A percentile compares a stretch with the other conserved stretches of the same genome.
These are phyloP conservation scores for Venustoraphidia nigricollis DNA, from an alignment of 2,888 invertebrate species.

Conservation along the genomic window DNA sequence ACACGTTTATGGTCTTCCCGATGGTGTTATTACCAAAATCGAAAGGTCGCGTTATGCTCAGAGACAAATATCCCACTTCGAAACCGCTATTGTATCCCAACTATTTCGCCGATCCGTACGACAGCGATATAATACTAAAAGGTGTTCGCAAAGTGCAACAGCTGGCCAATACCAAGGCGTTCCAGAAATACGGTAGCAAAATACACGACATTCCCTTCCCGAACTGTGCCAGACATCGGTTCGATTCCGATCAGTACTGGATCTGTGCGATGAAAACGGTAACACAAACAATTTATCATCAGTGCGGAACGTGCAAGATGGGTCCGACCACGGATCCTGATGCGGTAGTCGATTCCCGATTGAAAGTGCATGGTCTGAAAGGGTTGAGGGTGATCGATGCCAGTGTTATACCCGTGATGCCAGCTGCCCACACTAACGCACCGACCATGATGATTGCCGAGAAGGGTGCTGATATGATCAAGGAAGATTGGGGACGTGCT, in stretches of 20 bases:
- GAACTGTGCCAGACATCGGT: constrained; percentile 38
- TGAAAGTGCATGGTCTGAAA: constrained; percentile 48
- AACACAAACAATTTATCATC: constrained; percentile 55
- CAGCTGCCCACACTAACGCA: constrained; percentile 62
- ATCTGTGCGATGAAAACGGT: constrained; percentile 49
- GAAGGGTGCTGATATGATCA: constrained; percentile 57
- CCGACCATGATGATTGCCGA: constrained; percentile 71
- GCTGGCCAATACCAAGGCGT: constrained; percentile 38
- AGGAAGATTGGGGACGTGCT: constrained; percentile 29
- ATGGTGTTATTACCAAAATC: constrained; percentile 43
- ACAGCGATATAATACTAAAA: constrained; percentile 45
- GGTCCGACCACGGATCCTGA: constrained; percentile 36
- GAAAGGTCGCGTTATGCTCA: constrained; percentile 38
- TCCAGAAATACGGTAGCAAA: constrained; percentile 40
- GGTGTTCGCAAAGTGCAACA: constrained; percentile 44
- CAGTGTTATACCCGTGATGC: constrained; percentile 63
- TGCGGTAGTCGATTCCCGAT: constrained; percentile 46
- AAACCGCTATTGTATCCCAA: constrained; percentile 46
- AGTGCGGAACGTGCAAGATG: constrained; percentile 52
- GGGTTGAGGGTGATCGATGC: constrained; percentile 61
- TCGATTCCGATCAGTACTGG: constrained; percentile 52
- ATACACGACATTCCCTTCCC: constrained; percentile 43
- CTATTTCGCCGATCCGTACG: constrained; percentile 39
- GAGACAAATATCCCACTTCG: constrained; percentile 33
- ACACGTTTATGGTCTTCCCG: constrained; percentile 33